These are phyloP conservation scores for Puffinus mauretanicus DNA, from an alignment of 2,113 vertebrate genomes.

Conservation along the genomic window DNA sequence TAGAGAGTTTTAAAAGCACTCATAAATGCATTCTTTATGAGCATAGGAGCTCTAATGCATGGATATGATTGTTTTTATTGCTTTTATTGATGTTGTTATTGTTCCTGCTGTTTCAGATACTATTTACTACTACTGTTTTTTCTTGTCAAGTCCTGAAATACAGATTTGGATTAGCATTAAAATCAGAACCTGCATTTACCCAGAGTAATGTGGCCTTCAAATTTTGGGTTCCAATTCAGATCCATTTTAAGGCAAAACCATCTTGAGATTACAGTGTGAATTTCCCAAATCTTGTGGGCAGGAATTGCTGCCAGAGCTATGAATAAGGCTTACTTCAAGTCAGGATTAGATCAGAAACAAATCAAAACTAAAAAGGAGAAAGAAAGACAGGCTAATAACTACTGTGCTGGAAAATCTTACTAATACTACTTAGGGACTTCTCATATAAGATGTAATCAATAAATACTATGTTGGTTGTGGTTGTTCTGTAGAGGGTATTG, in stretches of 20 bases:
- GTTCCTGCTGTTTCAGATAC: neutral
- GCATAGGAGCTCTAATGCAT: neutral
- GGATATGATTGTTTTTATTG: neutral
- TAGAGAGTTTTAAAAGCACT: neutral
- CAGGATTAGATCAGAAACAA: neutral
- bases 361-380: neutral
- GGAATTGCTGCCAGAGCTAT: neutral
- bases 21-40: slow-evolving; percentile 12
- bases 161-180: neutral
- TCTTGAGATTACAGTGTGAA: neutral
- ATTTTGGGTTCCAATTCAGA: neutral
- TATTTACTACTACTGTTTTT: neutral
- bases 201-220: neutral
- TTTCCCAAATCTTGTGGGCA: neutral
- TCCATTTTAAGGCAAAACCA: neutral
- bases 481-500: neutral
- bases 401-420: slow-evolving; percentile 1
- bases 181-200: neutral
- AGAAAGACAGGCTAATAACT: neutral
- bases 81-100: neutral
- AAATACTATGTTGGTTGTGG: neutral
- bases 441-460: neutral
- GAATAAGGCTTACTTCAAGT: neutral
- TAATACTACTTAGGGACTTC: neutral
- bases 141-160: neutral